Base-by-base conservation (phyloP, 2,797 vertebrate species). In the Alcedo atthis region DNA sequence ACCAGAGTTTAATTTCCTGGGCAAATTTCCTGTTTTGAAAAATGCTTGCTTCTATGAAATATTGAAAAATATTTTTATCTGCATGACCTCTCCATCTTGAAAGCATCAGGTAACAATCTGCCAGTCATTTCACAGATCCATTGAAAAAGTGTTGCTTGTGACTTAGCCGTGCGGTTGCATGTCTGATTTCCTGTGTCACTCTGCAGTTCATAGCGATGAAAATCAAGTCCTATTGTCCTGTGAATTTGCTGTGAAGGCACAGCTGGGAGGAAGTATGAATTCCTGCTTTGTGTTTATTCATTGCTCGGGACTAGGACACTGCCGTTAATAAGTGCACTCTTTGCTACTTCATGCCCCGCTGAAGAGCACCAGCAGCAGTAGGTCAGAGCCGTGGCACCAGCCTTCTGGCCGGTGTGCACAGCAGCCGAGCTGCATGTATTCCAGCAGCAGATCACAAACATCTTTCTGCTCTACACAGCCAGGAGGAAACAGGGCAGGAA, bases 241-340 rank as follows among this genome's bases (percentile, higher is more conserved):
- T 8, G 21, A 76, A 16, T 2, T 58, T 43, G 35, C 70, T 45
- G 55, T 6, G 51, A 43, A 6, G 0, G 0, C 24, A 1, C 9
- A 4, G 74, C 25, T 24, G 35, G 55, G 55, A 37, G 7, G 67
- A 85, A 79, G n/a, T 20, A 6, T 0, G 0, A 26, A 55, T 57
- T 89, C 70, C 82, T 30, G 24, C 54, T 68, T 43, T 51, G 26
- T 0, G 0, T 49, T 43, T 76, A 4, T 54, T 86, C 30, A 10
- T 59, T n/a, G 35, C 77, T 55, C 0, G 0, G 85, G 33, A 53
- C n/a, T 28, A 35, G 53, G 33, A 28, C 35, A 2, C 53, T 30
- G 53, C 24, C 0, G 0, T 73, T 58, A 78, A 10, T 43, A 21
- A 57, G 54, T 0, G 0, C 48, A 35, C 0, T 0, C 22, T 75